Evolutionary conservation across 2,888 invertebrate species (phyloP).

Genomic region (Temnothorax ravouxi): DNA sequence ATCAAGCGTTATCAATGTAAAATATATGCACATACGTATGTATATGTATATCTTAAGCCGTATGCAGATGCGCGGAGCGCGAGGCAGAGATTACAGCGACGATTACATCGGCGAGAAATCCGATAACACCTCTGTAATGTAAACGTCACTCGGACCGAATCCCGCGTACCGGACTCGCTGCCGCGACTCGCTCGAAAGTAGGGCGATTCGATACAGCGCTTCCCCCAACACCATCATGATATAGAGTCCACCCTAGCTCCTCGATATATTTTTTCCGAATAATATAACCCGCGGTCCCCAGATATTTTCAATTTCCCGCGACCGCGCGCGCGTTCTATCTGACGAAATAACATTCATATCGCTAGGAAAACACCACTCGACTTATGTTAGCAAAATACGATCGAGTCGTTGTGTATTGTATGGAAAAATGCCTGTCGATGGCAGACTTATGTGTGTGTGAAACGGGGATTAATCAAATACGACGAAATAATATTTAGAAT

Average conservation of each 20-base stretch:
- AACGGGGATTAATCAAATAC: not conserved
- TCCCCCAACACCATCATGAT: not conserved
- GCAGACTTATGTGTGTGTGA: not conserved
- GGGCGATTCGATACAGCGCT: conserved; percentile 48
- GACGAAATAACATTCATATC: conserved; percentile 55
- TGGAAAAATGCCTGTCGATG: conserved; percentile 1
- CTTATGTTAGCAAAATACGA: conserved; percentile 39
- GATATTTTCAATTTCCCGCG: conserved; percentile 54
- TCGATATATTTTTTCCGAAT: conserved; percentile 47
- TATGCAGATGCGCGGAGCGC: conserved; percentile 41
- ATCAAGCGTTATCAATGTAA: not conserved
- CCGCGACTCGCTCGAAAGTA: conserved; percentile 46
- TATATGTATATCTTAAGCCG: conserved; percentile 29
- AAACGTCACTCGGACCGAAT: conserved; percentile 51
- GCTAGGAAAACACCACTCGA: conserved; percentile 43
- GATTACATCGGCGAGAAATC: conserved; percentile 55
- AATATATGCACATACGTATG: not conserved
- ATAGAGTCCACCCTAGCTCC: conserved; percentile 18
- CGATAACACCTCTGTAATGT: conserved; percentile 54
- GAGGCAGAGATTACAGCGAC: conserved; percentile 53
- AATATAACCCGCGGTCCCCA: conserved; percentile 39
- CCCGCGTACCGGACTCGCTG: conserved; percentile 24
- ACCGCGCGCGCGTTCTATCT: conserved; percentile 26
- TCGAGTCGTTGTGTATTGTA: not conserved
- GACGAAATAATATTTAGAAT: not conserved